Base-by-base conservation (phyloP, 2,113 vertebrate species). In the Mustelus asterias region DNA sequence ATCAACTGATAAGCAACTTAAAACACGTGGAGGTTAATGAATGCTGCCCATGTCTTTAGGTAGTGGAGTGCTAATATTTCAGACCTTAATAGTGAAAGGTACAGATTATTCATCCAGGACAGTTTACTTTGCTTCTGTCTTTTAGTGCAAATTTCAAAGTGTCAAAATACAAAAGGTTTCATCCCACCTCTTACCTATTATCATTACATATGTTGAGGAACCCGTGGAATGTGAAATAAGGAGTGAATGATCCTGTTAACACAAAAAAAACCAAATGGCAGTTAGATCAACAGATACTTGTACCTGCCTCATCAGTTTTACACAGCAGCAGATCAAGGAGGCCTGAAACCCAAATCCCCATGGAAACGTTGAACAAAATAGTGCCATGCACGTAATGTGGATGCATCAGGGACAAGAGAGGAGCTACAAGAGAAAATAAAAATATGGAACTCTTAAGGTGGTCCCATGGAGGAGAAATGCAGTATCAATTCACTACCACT, bases 141-240 rank as follows among this genome's bases (percentile, higher is more conserved):
- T 88, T 95, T 95, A 95, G 94, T 95, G 94, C 94, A 95, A 70
- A 95, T 95, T 95, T 95, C 94, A 95, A 72, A 95, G 94, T 54
- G 65, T 95, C 94, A 95, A 72, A 95, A 95, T 72, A 95, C 94
- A 72, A 72, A 70, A 96, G 96, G 97, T 97, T 97, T 97, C 98
- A 97, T 97, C 98, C 98, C 98, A 98, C 98, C 97, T 97, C 98
- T 97, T 96, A 96, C 89, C 96, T 76, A 88, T 93, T 96, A 76
- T 96, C 96, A 96, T 96, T 96, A 97, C 96, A 97, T 98, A 98
- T 97, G 96, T 97, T 97, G 96, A 96, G 97, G 97, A 97, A 97
- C 97, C 96, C 96, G 97, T 97, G 96, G 97, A 97, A 98, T 97
- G 97, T 97, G 96, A 97, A 97, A 96, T 97, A 97, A 96, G 96